phyloP scores from a whole-genome alignment of 2,113 vertebrate species.

The Tapirus terrestris region DNA sequence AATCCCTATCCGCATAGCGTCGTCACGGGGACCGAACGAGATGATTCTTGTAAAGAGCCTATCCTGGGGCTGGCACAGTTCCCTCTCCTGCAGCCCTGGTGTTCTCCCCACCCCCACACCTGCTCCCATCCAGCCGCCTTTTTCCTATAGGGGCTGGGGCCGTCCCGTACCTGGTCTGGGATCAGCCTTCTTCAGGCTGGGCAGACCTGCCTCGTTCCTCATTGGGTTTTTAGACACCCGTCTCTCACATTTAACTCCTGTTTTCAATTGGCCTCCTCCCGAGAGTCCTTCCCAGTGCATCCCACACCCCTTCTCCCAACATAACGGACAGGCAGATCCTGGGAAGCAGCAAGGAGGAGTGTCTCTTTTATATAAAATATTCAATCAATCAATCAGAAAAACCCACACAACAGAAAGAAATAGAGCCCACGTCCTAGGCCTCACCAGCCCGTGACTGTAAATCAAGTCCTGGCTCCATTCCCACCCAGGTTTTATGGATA shows the following conservation, averaged over 20 bases:
- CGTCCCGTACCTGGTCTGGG: neutral
- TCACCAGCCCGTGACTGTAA: neutral
- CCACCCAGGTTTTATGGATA: neutral
- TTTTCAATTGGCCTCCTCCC: neutral
- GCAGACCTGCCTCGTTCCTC: neutral
- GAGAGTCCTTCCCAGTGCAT: neutral
- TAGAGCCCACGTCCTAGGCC: neutral
- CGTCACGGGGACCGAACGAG: no score
- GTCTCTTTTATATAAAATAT: neutral
- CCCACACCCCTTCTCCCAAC: neutral
- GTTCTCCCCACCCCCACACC: no score
- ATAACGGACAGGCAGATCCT: neutral
- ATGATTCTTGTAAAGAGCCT: neutral
- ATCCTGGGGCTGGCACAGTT: no score
- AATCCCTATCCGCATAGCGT: neutral
- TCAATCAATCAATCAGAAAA: no score
- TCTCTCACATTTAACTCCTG: neutral
- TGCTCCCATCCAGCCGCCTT: neutral
- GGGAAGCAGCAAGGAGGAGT: neutral
- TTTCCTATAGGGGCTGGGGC: neutral
- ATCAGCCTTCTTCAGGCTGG: neutral
- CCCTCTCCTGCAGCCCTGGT: neutral
- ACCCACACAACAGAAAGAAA: neutral
- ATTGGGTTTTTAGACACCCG: neutral
- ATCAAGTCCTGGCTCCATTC: neutral